Conservation (phyloP, 2,797 vertebrate genomes). For the Tolypeutes matacus region DNA sequence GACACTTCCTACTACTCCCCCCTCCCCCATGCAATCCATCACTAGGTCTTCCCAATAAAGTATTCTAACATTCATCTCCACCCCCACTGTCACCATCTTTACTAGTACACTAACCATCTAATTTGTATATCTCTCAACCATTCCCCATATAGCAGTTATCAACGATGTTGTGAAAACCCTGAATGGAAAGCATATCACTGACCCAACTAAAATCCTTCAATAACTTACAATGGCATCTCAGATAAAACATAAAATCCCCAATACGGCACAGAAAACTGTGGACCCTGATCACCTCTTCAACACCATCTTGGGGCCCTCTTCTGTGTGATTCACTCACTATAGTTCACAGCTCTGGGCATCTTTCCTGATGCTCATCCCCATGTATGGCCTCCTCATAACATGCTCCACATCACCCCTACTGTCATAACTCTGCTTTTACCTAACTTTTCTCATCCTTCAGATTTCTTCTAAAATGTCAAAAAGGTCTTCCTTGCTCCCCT, state of each 20-base stretch:
- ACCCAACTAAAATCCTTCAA: slow-evolving; percentile 31
- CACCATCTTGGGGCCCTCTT: neutral
- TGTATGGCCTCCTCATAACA: neutral
- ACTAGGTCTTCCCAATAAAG: neutral
- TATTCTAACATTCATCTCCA: neutral
- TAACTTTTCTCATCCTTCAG: neutral
- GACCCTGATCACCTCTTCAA: neutral
- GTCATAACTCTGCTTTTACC: neutral
- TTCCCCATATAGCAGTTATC: neutral
- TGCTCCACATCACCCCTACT: neutral
- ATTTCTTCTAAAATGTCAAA: slow-evolving; percentile 29
- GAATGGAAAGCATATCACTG: neutral
- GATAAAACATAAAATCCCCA: slow-evolving; percentile 34
- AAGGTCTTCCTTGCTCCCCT: neutral
- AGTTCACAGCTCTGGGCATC: neutral
- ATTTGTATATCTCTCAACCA: neutral
- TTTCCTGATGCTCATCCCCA: slow-evolving; percentile 17
- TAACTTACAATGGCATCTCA: slow-evolving; percentile 15
- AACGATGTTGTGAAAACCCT: neutral
- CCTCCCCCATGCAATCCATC: neutral
- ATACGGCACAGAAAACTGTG: neutral
- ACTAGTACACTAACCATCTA: neutral
- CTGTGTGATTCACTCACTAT: neutral
- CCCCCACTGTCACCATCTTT: neutral
- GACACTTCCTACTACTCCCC: neutral